These are phyloP conservation scores for Malthinus seriepunctatus DNA, from an alignment of 2,888 invertebrate species.

Conservation along the genomic window DNA sequence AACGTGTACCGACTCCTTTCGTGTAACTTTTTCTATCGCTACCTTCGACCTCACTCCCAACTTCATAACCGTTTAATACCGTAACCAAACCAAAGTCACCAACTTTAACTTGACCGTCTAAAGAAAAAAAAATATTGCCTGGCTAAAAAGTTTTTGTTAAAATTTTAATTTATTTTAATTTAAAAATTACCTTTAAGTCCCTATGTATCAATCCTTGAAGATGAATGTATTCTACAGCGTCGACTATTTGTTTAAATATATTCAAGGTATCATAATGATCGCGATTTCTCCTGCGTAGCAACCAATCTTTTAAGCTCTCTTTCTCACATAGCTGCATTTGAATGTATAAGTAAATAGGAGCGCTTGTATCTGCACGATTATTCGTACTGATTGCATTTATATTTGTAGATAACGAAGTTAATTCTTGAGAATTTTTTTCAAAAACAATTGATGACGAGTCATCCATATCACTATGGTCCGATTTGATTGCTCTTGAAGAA, in stretches of 20 bases:
- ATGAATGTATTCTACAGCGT: slow-evolving; percentile 96
- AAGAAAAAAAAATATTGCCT: slow-evolving; percentile 91
- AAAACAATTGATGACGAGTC: slow-evolving; percentile 40
- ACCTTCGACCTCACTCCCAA: slow-evolving; percentile 32
- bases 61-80: slow-evolving; percentile 67
- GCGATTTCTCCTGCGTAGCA: slow-evolving; percentile 63
- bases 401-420: not conserved
- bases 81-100: slow-evolving; percentile 99
- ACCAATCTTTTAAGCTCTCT: slow-evolving; percentile 91
- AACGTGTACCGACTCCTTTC: slow-evolving; percentile 63
- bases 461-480: slow-evolving; percentile 42
- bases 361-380: slow-evolving; percentile 14
- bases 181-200: slow-evolving; percentile 78
- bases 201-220: slow-evolving; percentile 90
- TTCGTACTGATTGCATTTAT: too few species aligned
- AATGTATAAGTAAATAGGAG: slow-evolving; percentile 80
- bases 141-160: slow-evolving; percentile 60
- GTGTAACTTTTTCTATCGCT: slow-evolving; percentile 17
- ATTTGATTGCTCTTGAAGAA: not conserved
- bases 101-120: slow-evolving; percentile 89
- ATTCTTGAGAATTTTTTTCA: slow-evolving; percentile 33
- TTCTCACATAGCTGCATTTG: slow-evolving; percentile 96
- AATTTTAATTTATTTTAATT: not conserved
- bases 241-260: slow-evolving; percentile 88
- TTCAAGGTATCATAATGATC: slow-evolving; percentile 60